Evolutionary conservation across 1,140 invertebrate species (phyloP).

Genomic region (Harlomillsia oculata): DNA sequence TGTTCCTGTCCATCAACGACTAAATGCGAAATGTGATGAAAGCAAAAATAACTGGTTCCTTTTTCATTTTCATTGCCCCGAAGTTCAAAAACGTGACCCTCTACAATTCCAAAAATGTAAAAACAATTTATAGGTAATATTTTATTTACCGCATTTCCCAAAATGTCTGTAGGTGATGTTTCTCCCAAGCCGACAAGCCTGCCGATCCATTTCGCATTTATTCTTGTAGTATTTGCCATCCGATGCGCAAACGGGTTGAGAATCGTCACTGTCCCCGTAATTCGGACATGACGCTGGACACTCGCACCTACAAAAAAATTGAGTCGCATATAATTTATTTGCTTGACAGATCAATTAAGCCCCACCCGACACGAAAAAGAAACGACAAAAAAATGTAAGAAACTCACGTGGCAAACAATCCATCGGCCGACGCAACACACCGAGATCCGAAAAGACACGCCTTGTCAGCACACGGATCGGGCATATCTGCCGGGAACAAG

Average conservation of each 20-base stretch:
- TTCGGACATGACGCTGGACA: slow-evolving; percentile 64
- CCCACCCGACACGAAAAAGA: neutral
- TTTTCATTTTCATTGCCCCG: too few relatives aligned
- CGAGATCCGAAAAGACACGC: slow-evolving; percentile 62
- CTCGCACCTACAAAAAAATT: slow-evolving; percentile 46
- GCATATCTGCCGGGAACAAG: slow-evolving; percentile 55
- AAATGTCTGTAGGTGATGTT: slow-evolving; percentile 76
- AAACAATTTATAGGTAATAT: neutral
- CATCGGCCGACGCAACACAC: slow-evolving; percentile 66
- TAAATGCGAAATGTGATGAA: too few relatives aligned
- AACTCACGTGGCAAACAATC: slow-evolving; percentile 49
- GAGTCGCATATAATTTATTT: neutral
- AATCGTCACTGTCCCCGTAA: slow-evolving; percentile 67
- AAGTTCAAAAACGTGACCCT: too few relatives aligned
- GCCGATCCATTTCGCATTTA: slow-evolving; percentile 66
- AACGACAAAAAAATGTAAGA: neutral
- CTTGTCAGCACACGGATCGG: slow-evolving; percentile 63
- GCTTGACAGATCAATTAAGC: too few relatives aligned
- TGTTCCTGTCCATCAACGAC: too few relatives aligned
- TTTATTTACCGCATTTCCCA: slow-evolving; percentile 71
- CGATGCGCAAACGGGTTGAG: slow-evolving; percentile 60
- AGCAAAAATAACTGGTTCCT: too few relatives aligned
- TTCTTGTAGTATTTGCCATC: slow-evolving; percentile 59
- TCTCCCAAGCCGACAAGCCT: slow-evolving; percentile 59
- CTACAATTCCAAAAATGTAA: neutral